These are phyloP conservation scores for Falco punctatus DNA, from an alignment of 2,113 vertebrate species.

Conservation along the genomic window DNA sequence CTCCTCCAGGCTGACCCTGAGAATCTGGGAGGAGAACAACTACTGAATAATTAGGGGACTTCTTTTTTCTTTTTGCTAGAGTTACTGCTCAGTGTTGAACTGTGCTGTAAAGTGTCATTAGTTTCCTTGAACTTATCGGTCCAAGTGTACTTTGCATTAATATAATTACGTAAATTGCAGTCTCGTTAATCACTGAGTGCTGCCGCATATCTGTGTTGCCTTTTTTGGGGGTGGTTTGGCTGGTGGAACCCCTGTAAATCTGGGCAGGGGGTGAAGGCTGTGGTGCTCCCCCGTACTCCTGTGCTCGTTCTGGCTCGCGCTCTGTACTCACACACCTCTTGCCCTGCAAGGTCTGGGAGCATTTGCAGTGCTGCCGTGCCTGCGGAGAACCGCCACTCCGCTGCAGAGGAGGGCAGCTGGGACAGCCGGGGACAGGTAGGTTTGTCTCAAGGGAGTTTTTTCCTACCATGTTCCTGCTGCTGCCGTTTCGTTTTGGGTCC, in stretches of 20 bases:
- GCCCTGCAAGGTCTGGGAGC: not conserved
- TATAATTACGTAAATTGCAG: constrained; percentile 27
- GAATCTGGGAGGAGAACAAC: constrained; percentile 15
- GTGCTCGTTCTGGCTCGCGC: not conserved
- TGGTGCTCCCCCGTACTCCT: not conserved
- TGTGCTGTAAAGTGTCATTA: not conserved
- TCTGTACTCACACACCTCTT: not conserved
- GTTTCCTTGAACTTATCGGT: constrained; percentile 29
- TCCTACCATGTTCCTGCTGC: not conserved
- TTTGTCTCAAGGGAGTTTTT: not conserved
- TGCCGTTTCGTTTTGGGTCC: not conserved
- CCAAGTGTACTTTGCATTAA: not conserved
- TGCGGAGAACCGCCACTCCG: not conserved
- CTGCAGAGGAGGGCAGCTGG: not conserved
- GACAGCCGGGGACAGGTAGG: not conserved
- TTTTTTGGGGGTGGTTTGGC: not conserved
- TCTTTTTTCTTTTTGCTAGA: not conserved
- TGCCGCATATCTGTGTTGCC: not conserved
- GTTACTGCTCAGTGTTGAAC: not conserved
- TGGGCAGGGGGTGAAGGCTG: not conserved
- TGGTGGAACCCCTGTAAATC: not conserved
- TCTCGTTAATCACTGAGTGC: not conserved
- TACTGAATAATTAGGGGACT: constrained; percentile 35
- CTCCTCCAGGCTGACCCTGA: constrained; percentile 61
- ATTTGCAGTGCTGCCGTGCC: rapidly evolving